A percentile compares a stretch with the other conserved stretches of the same genome.
These are phyloP conservation scores for Megaceryle torquata DNA, from an alignment of 2,113 vertebrate species.

Conservation along the genomic window DNA sequence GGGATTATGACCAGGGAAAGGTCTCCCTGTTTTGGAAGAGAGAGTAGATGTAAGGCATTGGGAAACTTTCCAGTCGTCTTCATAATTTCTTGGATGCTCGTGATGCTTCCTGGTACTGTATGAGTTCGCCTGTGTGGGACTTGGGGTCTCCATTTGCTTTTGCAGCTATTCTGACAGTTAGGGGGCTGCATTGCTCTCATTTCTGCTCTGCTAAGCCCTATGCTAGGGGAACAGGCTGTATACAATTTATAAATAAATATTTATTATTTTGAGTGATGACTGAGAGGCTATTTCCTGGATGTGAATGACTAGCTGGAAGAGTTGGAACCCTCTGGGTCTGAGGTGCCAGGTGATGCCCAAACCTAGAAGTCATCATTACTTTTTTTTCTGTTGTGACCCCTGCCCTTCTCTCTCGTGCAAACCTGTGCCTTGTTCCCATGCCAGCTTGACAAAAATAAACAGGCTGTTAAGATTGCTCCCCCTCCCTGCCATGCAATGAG, in stretches of 20 bases:
- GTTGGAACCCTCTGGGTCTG: background rate
- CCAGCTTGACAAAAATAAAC: constrained; percentile 20
- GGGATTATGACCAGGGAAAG: constrained; percentile 6
- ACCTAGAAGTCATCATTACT: background rate
- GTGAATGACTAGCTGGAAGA: background rate
- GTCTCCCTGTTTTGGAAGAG: background rate
- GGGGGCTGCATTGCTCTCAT: background rate
- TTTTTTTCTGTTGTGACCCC: background rate
- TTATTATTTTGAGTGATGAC: constrained; percentile 57
- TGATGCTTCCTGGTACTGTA: background rate
- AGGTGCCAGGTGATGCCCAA: background rate
- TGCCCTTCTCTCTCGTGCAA: background rate
- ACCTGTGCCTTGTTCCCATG: background rate
- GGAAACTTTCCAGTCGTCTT: background rate
- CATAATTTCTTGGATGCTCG: background rate
- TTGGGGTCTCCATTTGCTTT: background rate
- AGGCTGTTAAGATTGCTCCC: background rate
- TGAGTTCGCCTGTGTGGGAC: background rate
- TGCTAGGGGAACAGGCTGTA: background rate
- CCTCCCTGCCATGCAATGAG: background rate
- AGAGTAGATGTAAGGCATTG: background rate
- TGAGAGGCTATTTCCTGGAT: constrained; percentile 52
- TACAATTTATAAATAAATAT: constrained; percentile 53
- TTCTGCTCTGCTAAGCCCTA: background rate
- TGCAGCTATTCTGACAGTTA: background rate